phyloP scores from a whole-genome alignment of 2,113 vertebrate species.

The Merops nubicus region DNA sequence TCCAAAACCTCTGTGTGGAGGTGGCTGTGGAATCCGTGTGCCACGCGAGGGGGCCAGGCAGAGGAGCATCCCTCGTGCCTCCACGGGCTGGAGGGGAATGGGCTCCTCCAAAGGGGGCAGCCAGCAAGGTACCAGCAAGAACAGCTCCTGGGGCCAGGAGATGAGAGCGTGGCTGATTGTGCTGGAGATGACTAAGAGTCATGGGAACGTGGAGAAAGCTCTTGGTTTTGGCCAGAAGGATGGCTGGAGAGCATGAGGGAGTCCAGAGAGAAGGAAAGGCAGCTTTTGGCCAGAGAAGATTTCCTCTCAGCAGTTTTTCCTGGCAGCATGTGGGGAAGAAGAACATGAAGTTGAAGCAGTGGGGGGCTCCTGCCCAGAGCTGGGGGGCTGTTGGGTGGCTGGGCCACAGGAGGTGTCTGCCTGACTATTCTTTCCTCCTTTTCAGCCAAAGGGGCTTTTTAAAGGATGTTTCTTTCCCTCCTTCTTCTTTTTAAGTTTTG shows the following conservation, averaged over 20 bases:
- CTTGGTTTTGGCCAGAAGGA: conserved; percentile 28
- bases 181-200: conserved; percentile 59
- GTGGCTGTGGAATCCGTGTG: not conserved
- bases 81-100: not conserved
- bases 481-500: conserved; percentile 8
- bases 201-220: not conserved
- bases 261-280: not conserved
- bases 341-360: not conserved
- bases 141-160: not conserved
- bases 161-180: not conserved
- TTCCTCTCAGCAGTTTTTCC: conserved; percentile 65
- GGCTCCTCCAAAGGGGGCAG: not conserved
- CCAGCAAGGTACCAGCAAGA: not conserved
- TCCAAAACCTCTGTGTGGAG: not conserved
- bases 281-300: not conserved
- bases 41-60: not conserved
- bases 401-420: not conserved
- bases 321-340: conserved; percentile 15
- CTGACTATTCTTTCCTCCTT: conserved; percentile 44
- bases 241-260: not conserved
- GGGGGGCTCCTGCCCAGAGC: not conserved
- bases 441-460: conserved; percentile 47
- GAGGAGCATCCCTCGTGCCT: not conserved
- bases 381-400: not conserved
- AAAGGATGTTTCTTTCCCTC: conserved; percentile 47